These are phyloP conservation scores for Cyclophora albipunctata DNA, from an alignment of 2,888 invertebrate species.

Conservation along the genomic window DNA sequence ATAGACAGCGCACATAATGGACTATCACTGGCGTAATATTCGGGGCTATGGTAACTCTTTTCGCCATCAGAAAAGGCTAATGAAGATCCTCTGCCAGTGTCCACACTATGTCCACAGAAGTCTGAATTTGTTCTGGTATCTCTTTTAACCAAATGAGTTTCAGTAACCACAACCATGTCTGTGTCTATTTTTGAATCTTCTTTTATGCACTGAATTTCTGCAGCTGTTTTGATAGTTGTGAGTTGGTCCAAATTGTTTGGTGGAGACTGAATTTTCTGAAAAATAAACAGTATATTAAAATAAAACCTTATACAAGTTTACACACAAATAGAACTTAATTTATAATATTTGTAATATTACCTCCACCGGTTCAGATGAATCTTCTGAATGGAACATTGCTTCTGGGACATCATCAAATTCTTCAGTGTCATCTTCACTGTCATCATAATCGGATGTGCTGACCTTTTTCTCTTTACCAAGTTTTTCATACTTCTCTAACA, in stretches of 20 bases:
- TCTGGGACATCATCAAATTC: constrained; percentile 18
- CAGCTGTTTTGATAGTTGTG: neutral
- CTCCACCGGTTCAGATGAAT: constrained; percentile 2
- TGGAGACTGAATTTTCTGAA: too few relatives aligned
- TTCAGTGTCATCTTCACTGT: constrained; percentile 22
- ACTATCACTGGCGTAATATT: constrained; percentile 35
- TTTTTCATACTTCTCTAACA: constrained; percentile 32
- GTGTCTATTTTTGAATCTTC: too few relatives aligned
- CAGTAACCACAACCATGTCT: too few relatives aligned
- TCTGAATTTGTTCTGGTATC: constrained; percentile 4
- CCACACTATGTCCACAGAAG: constrained; percentile 43
- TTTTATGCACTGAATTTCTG: too few relatives aligned
- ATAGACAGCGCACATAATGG: constrained; percentile 25
- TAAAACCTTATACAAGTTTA: too few relatives aligned
- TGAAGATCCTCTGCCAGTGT: constrained; percentile 63
- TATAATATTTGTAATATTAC: constrained; percentile 8
- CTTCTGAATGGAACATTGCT: constrained; percentile 5
- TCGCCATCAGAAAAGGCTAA: constrained; percentile 51
- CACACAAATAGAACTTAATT: too few relatives aligned
- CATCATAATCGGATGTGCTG: constrained; percentile 12
- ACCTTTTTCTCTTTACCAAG: constrained; percentile 8
- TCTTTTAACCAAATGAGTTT: too few relatives aligned
- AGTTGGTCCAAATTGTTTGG: neutral
- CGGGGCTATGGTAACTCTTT: constrained; percentile 50
- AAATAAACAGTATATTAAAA: too few relatives aligned